phyloP scores from a whole-genome alignment of 2,113 vertebrate genomes.

The Dinomys branickii region DNA sequence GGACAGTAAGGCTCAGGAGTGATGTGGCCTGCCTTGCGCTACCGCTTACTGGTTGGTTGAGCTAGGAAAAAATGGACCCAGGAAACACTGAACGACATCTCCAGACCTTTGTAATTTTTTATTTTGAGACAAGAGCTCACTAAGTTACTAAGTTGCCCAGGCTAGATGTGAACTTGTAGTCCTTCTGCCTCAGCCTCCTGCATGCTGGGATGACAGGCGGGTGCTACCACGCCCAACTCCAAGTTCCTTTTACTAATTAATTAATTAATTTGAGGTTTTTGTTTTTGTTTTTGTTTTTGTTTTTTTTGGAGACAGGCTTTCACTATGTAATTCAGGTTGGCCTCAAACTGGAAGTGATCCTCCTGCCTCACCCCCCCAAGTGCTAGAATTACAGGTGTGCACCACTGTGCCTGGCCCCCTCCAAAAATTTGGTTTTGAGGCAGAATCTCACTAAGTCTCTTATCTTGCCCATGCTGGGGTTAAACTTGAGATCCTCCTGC shows the following conservation, averaged over 20 bases:
- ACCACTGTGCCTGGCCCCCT: background rate
- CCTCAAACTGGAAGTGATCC: background rate
- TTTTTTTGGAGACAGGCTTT: background rate
- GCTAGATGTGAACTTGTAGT: background rate
- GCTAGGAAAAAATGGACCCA: background rate
- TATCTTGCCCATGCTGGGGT: background rate
- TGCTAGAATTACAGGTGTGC: background rate
- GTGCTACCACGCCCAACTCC: background rate
- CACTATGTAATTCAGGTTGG: background rate
- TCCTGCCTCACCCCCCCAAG: background rate
- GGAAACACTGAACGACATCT: background rate
- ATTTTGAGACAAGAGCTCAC: background rate
- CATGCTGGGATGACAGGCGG: background rate
- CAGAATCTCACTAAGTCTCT: background rate
- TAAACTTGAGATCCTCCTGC: background rate
- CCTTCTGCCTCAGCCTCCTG: background rate
- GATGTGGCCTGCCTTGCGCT: fast-evolving
- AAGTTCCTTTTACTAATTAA: background rate
- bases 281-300: too few species aligned
- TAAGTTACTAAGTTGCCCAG: background rate
- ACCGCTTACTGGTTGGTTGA: background rate
- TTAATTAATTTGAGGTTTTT: background rate
- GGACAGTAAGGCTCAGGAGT: background rate
- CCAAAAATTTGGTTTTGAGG: background rate
- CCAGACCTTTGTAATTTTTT: background rate